Evolutionary conservation across 2,797 vertebrate genomes (phyloP).

Genomic region (Lates japonicus): DNA sequence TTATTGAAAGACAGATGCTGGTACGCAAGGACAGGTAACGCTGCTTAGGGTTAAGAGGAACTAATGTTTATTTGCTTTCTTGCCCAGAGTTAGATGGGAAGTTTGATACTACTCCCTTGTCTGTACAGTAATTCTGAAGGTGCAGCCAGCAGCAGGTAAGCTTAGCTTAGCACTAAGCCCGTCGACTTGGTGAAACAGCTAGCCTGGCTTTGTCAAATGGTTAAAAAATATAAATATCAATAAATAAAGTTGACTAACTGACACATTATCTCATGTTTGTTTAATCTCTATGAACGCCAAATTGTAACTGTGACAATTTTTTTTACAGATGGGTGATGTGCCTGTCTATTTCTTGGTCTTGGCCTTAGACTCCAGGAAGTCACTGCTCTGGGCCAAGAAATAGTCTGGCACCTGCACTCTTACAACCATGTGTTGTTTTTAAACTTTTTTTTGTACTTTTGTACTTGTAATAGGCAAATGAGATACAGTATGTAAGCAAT

Average conservation of each 20-base stretch:
- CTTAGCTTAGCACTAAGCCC: slow-evolving; percentile 17
- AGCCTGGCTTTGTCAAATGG: neutral
- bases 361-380: neutral
- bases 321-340: neutral
- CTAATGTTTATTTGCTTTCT: neutral
- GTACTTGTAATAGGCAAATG: neutral
- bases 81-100: neutral
- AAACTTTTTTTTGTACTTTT: neutral
- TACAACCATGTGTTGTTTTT: neutral
- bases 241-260: neutral
- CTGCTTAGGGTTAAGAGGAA: slow-evolving; percentile 9
- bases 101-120: neutral
- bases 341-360: slow-evolving; percentile 10
- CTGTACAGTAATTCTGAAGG: neutral
- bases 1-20: neutral
- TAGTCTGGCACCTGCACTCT: neutral
- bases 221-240: neutral
- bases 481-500: too few species aligned
- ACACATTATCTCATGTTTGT: neutral
- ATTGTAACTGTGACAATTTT: neutral
- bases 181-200: slow-evolving; percentile 20
- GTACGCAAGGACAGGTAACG: neutral
- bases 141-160: slow-evolving; percentile 6
- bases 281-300: neutral
- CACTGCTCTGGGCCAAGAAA: neutral